Evolutionary conservation across 2,797 vertebrate genomes (phyloP), one percentile per base, ranked within the genome.

Genomic region (Chanos chanos): DNA sequence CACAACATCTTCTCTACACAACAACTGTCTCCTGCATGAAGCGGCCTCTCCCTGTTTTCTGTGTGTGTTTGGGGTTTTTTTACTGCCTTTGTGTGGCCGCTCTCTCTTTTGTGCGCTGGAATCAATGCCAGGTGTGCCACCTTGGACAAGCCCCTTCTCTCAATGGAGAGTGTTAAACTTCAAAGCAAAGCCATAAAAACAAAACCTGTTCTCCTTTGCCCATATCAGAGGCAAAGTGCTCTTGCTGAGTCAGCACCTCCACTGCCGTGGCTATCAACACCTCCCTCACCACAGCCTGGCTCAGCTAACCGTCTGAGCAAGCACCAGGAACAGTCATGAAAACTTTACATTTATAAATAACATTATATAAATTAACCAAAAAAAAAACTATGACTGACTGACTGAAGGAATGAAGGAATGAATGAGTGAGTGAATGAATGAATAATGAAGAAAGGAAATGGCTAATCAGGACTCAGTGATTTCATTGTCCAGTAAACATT

Each of bases 241-340:
- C 77, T 84, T 87, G 84, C 86, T 89, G 85, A 81, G 83, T 85
- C 83, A 87, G 87, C 79, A 87, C 58, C 51, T 77, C 70, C 47
- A 67, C 24, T 25, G 7, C 25, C 34, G 51, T 64, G 66, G 39
- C 36, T 6, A 18, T 5, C 16, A 6, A 22, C 27, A 30, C 33
- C 34, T 33, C 25, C 4, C 52, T 47, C 36, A 9, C 18, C 3
- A 1, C 27, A 6, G 4, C 12, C 31, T n/a, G n/a, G n/a, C n/a
- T n/a, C n/a, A n/a, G n/a, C n/a, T n/a, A n/a, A n/a, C n/a, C n/a
- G n/a, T n/a, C n/a, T n/a, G n/a, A n/a, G n/a, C n/a, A n/a, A n/a
- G n/a, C n/a, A n/a, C n/a, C n/a, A n/a, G n/a, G n/a, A n/a, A n/a
- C n/a, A n/a, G n/a, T n/a, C n/a, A n/a, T n/a, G n/a, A n/a, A n/a